Conservation (phyloP, 2,113 vertebrate genomes). For the Saguinus imperator region DNA sequence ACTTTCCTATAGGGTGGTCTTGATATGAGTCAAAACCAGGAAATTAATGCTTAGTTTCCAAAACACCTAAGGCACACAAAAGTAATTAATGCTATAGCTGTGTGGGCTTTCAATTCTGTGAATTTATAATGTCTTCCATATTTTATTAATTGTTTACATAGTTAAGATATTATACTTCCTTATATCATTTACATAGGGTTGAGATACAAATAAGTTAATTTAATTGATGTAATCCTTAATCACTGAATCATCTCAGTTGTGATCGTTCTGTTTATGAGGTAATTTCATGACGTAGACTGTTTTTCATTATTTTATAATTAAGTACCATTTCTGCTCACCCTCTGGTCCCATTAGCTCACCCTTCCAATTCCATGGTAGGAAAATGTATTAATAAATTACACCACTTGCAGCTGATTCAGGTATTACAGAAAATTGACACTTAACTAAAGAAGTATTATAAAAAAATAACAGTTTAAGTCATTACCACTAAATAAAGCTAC, state of each 20-base stretch:
- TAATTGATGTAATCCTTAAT: conserved; percentile 67
- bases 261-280: conserved; percentile 58
- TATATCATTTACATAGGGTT: conserved; percentile 55
- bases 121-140: conserved; percentile 67
- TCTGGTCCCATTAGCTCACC: conserved; percentile 61
- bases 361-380: conserved; percentile 43
- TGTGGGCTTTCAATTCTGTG: conserved; percentile 77
- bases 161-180: conserved; percentile 75
- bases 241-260: conserved; percentile 62
- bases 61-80: conserved; percentile 80
- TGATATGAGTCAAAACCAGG: conserved; percentile 80
- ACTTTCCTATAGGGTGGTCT: conserved; percentile 84
- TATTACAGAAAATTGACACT: conserved; percentile 32
- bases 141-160: conserved; percentile 82
- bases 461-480: conserved; percentile 55
- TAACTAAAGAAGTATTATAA: conserved; percentile 24
- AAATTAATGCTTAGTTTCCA: conserved; percentile 83
- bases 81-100: conserved; percentile 81
- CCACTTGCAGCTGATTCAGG: conserved; percentile 17
- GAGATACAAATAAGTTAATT: conserved; percentile 73
- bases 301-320: conserved; percentile 70
- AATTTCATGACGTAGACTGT: conserved; percentile 62
- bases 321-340: conserved; percentile 54
- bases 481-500: not conserved
- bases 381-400: conserved; percentile 42